Conservation (phyloP, 2,113 vertebrate genomes). For the Polyodon spathula region DNA sequence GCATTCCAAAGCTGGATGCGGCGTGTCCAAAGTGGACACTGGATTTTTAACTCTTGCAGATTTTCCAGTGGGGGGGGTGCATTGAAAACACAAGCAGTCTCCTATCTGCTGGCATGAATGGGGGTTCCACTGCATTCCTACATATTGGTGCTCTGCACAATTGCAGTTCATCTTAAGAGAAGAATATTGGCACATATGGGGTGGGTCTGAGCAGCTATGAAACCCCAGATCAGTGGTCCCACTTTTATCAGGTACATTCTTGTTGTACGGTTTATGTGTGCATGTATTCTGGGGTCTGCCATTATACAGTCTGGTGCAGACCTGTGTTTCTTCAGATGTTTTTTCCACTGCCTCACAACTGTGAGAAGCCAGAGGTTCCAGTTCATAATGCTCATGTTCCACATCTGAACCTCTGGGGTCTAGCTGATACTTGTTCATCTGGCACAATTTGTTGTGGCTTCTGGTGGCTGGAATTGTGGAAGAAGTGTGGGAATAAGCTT, state of each 20-base stretch:
- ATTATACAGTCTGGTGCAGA: slow-evolving; percentile 52
- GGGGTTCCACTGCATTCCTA: slow-evolving; percentile 37
- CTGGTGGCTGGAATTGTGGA: slow-evolving; percentile 37
- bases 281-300: slow-evolving; percentile 33
- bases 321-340: slow-evolving; percentile 45
- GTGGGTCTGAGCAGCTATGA: slow-evolving; percentile 35
- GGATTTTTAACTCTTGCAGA: slow-evolving; percentile 37
- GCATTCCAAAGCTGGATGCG: slow-evolving; percentile 46
- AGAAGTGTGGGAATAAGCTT: slow-evolving; percentile 54
- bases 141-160: slow-evolving; percentile 53
- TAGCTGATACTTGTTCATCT: slow-evolving; percentile 58
- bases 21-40: slow-evolving; percentile 34
- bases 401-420: slow-evolving; percentile 50
- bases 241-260: slow-evolving; percentile 31
- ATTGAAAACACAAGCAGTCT: slow-evolving; percentile 44
- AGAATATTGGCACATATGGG: slow-evolving; percentile 46
- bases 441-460: slow-evolving; percentile 51
- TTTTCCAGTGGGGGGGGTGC: slow-evolving; percentile 31
- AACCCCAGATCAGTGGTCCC: slow-evolving; percentile 32
- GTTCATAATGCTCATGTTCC: slow-evolving; percentile 73
- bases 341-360: slow-evolving; percentile 48
- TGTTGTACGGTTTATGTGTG: slow-evolving; percentile 33
- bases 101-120: slow-evolving; percentile 45
- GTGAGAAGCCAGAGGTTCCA: slow-evolving; percentile 73
- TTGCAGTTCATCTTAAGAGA: slow-evolving; percentile 49